Conservation (phyloP, 2,113 vertebrate genomes). For the Perca schrenkii region DNA sequence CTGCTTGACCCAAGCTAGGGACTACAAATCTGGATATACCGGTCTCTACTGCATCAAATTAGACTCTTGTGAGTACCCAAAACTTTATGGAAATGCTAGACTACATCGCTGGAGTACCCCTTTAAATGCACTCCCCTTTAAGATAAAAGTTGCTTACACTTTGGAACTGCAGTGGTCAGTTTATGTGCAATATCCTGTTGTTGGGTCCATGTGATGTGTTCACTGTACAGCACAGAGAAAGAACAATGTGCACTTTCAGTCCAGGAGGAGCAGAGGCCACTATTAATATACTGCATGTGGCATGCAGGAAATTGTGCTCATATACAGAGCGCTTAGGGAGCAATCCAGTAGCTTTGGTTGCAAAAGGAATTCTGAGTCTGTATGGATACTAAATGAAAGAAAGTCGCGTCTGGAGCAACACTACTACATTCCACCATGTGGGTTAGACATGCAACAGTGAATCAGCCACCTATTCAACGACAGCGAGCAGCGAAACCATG, state of each 20-base stretch:
- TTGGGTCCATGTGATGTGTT: background rate
- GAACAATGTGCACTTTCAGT: background rate
- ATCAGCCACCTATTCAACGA: background rate
- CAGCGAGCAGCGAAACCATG: background rate
- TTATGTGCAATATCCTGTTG: constrained; percentile 9
- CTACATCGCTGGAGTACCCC: background rate
- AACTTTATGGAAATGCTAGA: background rate
- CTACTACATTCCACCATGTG: constrained; percentile 6
- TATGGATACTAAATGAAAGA: background rate
- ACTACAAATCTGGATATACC: background rate
- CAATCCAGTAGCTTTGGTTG: background rate
- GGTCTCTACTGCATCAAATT: background rate
- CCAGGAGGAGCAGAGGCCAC: background rate
- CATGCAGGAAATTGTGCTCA: constrained; percentile 51
- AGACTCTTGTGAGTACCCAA: background rate
- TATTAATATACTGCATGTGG: background rate
- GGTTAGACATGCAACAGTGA: constrained; percentile 22
- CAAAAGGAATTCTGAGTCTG: constrained; percentile 10
- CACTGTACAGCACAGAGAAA: background rate
- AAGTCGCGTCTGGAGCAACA: constrained; percentile 11
- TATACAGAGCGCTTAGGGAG: background rate
- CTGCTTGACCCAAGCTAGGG: too few relatives aligned
- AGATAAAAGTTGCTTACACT: background rate
- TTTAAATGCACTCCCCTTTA: background rate
- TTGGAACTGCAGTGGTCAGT: background rate